Percentiles rank a stretch among this genome's conserved stretches.
These are phyloP conservation scores for Hemibagrus wyckioides DNA, from an alignment of 2,113 vertebrate species.

Conservation along the genomic window DNA sequence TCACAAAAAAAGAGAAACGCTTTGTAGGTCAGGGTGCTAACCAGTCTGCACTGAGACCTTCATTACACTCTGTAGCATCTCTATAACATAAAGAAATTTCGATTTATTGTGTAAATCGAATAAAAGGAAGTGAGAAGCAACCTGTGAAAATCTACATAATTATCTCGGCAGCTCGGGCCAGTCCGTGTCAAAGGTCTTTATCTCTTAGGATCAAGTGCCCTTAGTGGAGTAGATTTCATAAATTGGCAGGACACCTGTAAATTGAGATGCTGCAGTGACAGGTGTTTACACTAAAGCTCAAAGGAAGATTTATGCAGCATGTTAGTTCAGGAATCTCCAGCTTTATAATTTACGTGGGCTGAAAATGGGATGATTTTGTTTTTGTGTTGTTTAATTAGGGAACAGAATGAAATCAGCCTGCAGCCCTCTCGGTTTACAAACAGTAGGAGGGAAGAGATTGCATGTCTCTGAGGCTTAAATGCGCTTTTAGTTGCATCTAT, in stretches of 20 bases:
- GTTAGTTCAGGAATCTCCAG: neutral
- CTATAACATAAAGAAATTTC: neutral
- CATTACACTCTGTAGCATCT: neutral
- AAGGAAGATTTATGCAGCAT: constrained; percentile 4
- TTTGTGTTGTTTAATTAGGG: constrained; percentile 17
- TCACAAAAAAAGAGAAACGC: neutral
- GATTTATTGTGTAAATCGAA: neutral
- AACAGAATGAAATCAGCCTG: constrained; percentile 36
- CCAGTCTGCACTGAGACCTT: neutral
- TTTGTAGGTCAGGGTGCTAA: neutral
- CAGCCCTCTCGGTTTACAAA: neutral
- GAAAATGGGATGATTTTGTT: neutral
- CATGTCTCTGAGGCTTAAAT: neutral
- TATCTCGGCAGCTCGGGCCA: constrained; percentile 10
- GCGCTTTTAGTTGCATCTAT: neutral
- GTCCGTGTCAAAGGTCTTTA: constrained; percentile 13
- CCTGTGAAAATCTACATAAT: constrained; percentile 11
- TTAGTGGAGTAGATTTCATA: too few species aligned
- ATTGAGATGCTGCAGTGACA: neutral
- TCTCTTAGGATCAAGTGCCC: neutral
- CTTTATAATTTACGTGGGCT: neutral
- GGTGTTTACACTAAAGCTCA: constrained; percentile 3
- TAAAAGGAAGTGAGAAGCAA: neutral
- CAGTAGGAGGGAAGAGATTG: constrained; percentile 2
- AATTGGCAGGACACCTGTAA: constrained; percentile 31